Conservation (phyloP, 2,888 invertebrate genomes). For the Melieria crassipennis region DNA sequence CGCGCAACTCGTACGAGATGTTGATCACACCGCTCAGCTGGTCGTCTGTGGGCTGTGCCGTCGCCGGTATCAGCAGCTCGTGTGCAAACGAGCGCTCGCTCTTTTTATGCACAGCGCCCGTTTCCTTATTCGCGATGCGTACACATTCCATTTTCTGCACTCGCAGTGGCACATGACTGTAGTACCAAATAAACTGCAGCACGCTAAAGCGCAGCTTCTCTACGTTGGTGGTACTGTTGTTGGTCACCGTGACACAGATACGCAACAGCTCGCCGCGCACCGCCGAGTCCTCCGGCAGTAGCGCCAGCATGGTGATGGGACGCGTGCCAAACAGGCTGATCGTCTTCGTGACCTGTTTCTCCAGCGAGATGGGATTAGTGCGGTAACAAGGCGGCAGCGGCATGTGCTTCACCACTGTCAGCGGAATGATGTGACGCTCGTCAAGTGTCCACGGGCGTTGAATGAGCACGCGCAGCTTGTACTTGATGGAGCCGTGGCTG, state of each 20-base stretch:
- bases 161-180: slow-evolving; percentile 58
- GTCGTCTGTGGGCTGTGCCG: slow-evolving; percentile 60
- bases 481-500: slow-evolving; percentile 63
- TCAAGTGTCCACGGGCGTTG: slow-evolving; percentile 65
- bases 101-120: slow-evolving; percentile 64
- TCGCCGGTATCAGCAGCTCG: slow-evolving; percentile 60
- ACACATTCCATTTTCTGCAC: slow-evolving; percentile 59
- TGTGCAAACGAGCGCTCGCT: slow-evolving; percentile 64
- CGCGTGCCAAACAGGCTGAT: slow-evolving; percentile 62
- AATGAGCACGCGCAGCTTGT: slow-evolving; percentile 62
- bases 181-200: slow-evolving; percentile 59
- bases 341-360: slow-evolving; percentile 60
- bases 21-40: slow-evolving; percentile 57
- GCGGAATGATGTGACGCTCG: slow-evolving; percentile 61
- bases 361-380: slow-evolving; percentile 52
- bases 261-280: slow-evolving; percentile 59
- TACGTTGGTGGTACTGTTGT: slow-evolving; percentile 62
- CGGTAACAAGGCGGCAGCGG: slow-evolving; percentile 51
- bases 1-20: slow-evolving; percentile 60
- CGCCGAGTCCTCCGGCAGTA: slow-evolving; percentile 57
- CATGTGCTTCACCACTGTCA: slow-evolving; percentile 60
- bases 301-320: slow-evolving; percentile 60
- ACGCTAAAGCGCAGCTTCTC: slow-evolving; percentile 63
- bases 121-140: slow-evolving; percentile 61
- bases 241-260: slow-evolving; percentile 62